These are phyloP conservation scores for Malacoraja senta DNA, from an alignment of 2,797 vertebrate species.

Conservation along the genomic window DNA sequence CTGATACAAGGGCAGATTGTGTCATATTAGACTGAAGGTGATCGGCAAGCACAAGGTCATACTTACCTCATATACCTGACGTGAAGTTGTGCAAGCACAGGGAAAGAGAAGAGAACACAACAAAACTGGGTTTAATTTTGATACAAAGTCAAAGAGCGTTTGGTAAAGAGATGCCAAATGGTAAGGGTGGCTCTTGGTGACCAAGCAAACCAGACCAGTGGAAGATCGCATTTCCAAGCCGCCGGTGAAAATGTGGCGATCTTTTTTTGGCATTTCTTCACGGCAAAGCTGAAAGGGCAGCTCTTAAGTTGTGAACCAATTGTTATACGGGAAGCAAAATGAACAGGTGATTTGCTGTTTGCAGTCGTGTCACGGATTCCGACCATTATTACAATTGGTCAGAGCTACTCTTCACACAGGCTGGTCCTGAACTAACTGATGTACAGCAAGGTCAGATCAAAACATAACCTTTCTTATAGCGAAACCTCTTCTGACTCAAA, in stretches of 20 bases:
- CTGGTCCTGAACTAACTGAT: neutral
- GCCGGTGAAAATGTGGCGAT: neutral
- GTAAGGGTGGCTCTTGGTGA: neutral
- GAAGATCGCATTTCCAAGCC: neutral
- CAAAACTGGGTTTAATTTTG: conserved; percentile 32
- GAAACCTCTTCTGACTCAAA: conserved; percentile 8
- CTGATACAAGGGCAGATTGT: neutral
- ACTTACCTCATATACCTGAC: conserved; percentile 99
- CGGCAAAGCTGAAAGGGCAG: neutral
- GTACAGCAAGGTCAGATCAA: neutral
- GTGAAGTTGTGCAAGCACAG: conserved; percentile 70
- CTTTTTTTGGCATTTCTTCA: neutral
- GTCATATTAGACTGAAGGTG: conserved; percentile 45
- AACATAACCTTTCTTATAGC: neutral
- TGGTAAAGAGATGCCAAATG: neutral
- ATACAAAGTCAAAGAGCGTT: conserved; percentile 5
- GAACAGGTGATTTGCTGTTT: neutral
- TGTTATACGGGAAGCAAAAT: neutral
- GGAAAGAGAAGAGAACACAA: conserved; percentile 63
- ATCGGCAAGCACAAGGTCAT: conserved; percentile 55
- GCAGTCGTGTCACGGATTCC: neutral
- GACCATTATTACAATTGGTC: neutral
- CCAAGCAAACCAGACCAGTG: neutral
- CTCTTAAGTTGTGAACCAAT: neutral
- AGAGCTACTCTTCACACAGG: neutral